phyloP scores from a whole-genome alignment of 35 echinoderm and acorn worm species.

The Stichopus chloronotus region DNA sequence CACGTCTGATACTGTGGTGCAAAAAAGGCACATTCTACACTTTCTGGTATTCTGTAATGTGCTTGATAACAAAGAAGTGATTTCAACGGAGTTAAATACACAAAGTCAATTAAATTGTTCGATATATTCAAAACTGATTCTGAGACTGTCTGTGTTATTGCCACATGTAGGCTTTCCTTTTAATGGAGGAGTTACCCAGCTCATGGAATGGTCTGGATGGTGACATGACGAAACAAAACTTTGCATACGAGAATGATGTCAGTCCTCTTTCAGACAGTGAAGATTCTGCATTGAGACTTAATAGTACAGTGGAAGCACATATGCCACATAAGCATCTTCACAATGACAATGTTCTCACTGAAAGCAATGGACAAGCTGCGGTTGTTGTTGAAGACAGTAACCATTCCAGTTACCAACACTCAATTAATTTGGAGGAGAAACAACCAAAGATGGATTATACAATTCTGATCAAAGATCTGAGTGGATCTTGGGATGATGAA shows the following conservation, averaged over 20 bases:
- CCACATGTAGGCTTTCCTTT: neutral
- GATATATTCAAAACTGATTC: too few species aligned
- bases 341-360: neutral
- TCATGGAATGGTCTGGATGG: neutral
- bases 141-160: too few species aligned
- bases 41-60: too few species aligned
- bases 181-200: conserved; percentile 26
- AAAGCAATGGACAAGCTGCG: neutral
- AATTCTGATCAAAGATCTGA: conserved; percentile 28
- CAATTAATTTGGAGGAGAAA: neutral
- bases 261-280: neutral
- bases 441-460: neutral
- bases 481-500: conserved; percentile 51
- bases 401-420: neutral
- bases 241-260: neutral
- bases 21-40: too few species aligned
- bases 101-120: too few species aligned
- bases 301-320: neutral
- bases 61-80: too few species aligned
- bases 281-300: neutral
- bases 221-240: neutral
- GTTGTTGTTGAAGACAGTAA: conserved; percentile 5
- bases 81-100: too few species aligned
- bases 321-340: neutral
- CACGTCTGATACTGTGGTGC: too few species aligned